Base-by-base conservation (phyloP, 2,888 invertebrate species). In the Chydorus sphaericus region DNA sequence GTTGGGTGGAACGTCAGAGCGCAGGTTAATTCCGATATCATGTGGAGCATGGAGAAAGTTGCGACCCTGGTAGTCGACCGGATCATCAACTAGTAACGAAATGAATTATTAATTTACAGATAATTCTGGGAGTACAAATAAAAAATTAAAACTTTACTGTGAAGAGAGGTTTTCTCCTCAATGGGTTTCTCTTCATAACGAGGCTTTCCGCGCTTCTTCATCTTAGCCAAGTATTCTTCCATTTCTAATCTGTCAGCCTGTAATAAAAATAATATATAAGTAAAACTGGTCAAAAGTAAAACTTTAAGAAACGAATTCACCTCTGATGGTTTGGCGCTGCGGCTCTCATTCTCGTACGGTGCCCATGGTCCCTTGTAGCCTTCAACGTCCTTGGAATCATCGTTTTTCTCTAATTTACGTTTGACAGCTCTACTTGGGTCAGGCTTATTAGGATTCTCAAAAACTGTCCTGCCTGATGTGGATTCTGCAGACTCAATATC, bases 311-410 rank as follows among this genome's bases (percentile, higher is more conserved):
- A 14, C 16, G 14, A 38, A 58, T 62, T 62, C 65, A 75, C 77
- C 57, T 92, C 92, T 57, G 84, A 82, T 0, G 98, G 98, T 68
- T 85, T 87, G 66, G 90, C 81, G 1, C 92, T 77, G 56, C 85
- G 81, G 65, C 83, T 77, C 71, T 99, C 97, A 66, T 93, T 92
- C 8, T 82, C 79, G 71, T 79, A 99, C 55, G 87, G 87, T 57
- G 92, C 97, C 98, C 98, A 99, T 0, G 98, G 98, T 0, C 97
- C 98, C 1, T 93, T 74, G 68, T 94, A 99, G 0, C 96, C 96
- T 39, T 85, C 90, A 23, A 98, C 77, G 71, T 99, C 97, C 18
- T 81, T 76, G 0, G 98, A 85, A 65, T 93, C 81, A 65, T 85
- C 83, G 72, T 98, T 98, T 69, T 82, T 84, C 56, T 81, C 79